phyloP scores from a whole-genome alignment of 2,888 invertebrate species.

The Hofmannophila pseudospretella region DNA sequence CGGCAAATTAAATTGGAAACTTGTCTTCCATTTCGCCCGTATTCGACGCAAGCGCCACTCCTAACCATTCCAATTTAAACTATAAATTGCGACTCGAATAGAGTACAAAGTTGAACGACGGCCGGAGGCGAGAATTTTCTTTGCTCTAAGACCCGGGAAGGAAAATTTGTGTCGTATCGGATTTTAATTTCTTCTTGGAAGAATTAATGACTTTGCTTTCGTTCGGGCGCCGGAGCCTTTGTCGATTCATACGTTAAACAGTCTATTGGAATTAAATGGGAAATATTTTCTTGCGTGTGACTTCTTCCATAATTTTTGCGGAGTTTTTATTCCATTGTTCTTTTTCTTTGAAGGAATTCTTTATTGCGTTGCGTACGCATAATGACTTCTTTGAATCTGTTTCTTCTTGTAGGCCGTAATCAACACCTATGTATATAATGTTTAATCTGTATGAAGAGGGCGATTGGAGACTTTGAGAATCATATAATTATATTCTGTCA shows the following conservation, averaged over 20 bases:
- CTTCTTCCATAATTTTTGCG: conserved; percentile 2
- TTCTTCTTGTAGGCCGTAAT: too few species aligned
- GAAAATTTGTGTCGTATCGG: conserved; percentile 75
- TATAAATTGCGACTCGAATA: background rate
- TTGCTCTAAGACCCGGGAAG: conserved; percentile 29
- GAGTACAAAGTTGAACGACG: conserved; percentile 16
- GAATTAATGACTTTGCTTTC: conserved; percentile 70
- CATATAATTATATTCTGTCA: too few species aligned
- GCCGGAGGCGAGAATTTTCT: conserved; percentile 16
- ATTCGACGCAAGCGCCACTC: conserved; percentile 22
- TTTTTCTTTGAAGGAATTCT: background rate
- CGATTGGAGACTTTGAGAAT: too few species aligned
- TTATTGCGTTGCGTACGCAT: background rate
- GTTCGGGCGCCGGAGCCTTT: conserved; percentile 35
- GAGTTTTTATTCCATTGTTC: background rate
- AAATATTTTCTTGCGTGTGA: conserved; percentile 20
- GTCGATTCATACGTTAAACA: conserved; percentile 55
- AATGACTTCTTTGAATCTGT: too few species aligned
- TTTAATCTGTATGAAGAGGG: too few species aligned
- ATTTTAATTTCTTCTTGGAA: conserved; percentile 70
- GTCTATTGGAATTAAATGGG: conserved; percentile 41
- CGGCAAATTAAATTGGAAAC: conserved; percentile 73
- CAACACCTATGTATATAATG: too few species aligned
- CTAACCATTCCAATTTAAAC: conserved; percentile 1
- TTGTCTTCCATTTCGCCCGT: conserved; percentile 30